Base-by-base conservation (phyloP, 2,888 invertebrate species). In the Ophion costatus region DNA sequence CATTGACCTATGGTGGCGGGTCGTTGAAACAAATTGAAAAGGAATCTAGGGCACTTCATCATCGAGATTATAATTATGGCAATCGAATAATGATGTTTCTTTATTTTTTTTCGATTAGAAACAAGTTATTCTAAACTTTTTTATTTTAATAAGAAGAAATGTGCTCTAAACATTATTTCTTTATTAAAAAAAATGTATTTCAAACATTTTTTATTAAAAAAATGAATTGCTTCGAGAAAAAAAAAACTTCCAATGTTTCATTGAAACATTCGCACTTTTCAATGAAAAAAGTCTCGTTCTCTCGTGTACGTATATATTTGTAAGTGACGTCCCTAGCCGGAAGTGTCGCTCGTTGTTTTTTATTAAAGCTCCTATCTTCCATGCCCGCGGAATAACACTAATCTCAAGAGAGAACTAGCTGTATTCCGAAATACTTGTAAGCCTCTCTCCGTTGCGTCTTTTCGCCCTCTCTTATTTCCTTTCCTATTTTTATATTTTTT, bases 341-440 rank as follows among this genome's bases (percentile, higher is more conserved):
- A 45, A 66, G 69, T 61, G 71, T 70, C 29, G 73, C 71, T 86
- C 80, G 73, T 82, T 87, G 79, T 67, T 81, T 80, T 81, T 87
- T 82, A 83, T 85, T 82, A 80, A 64, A 70, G 45, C 56, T 20
- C 70, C 56, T 61, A 63, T 78, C 76, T 80, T 77, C 64, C 66
- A 69, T 38, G 24, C 20, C 11, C 51, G 42, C 61, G 67, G 71
- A 76, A 80, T 76, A 71, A 67, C 20, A 61, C 33, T 61, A 73
- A 80, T 83, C 80, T 61, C 22, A 20, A 29, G 70, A 80, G 76
- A 67, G 67, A 67, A 67, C 70, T 67, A 70, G 61, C 77, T 77
- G 64, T 75, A 70, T 81, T 38, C 75, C 33, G 61, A 70, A 70
- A 63, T 70, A 59, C 61, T 45, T 61, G 70, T 45, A 78, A 70